Conservation (phyloP, 2,797 vertebrate species). For the Taenioides sp. region DNA sequence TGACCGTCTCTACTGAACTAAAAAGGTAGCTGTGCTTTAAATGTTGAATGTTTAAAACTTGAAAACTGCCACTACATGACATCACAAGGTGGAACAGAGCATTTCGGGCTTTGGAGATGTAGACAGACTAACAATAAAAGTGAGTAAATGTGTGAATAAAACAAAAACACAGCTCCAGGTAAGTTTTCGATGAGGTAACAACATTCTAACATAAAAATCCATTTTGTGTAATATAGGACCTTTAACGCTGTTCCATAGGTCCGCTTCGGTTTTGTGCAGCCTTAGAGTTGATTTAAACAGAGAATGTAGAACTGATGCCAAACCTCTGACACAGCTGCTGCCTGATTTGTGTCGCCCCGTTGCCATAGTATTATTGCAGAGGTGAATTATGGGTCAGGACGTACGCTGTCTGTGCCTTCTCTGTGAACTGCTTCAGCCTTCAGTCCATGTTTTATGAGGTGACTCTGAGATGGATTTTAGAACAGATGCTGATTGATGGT, state of each 20-base stretch:
- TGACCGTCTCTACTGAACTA: too few species aligned
- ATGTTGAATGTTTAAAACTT: too few species aligned
- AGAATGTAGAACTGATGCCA: conserved; percentile 49
- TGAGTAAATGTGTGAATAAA: too few species aligned
- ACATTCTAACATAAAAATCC: too few species aligned
- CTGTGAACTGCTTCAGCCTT: conserved; percentile 12
- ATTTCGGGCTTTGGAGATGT: too few species aligned
- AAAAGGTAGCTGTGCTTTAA: too few species aligned
- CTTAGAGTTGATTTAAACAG: conserved; percentile 53
- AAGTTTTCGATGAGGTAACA: too few species aligned
- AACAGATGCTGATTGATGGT: conserved; percentile 27
- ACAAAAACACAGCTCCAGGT: too few species aligned
- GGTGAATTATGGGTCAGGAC: conserved; percentile 31
- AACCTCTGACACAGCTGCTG: conserved; percentile 62
- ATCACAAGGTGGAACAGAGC: too few species aligned
- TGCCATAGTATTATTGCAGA: conserved; percentile 25
- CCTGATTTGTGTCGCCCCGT: conserved; percentile 32
- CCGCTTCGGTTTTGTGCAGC: conserved; percentile 44
- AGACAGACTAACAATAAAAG: too few species aligned
- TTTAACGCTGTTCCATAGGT: not conserved
- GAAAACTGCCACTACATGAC: too few species aligned
- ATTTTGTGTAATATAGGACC: too few species aligned
- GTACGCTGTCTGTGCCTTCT: conserved; percentile 1
- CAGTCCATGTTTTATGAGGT: conserved; percentile 10
- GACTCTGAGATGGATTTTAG: conserved; percentile 27